Conservation (phyloP, 2,888 invertebrate genomes). For the Drosophila pegasa region DNA sequence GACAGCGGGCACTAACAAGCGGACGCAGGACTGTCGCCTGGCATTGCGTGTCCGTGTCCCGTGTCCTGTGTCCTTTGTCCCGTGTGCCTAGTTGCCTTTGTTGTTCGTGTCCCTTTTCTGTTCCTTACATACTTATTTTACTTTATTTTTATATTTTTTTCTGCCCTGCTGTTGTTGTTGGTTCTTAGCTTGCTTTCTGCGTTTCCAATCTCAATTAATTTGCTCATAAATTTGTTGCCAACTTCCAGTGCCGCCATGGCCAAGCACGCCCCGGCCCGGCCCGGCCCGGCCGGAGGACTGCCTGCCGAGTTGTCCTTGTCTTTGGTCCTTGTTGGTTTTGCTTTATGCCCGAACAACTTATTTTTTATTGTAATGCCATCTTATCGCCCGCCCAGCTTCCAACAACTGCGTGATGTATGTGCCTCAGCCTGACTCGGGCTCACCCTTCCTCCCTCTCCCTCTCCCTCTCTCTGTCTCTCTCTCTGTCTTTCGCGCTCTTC, state of each 20-base stretch:
- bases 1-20: conserved; percentile 67
- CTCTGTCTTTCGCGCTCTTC: background rate
- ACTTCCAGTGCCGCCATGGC: conserved; percentile 52
- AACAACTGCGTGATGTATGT: conserved; percentile 65
- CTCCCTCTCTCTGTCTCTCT: background rate
- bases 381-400: conserved; percentile 57
- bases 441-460: background rate
- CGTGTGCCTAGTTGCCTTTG: conserved; percentile 10
- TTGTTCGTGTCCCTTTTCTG: conserved; percentile 27
- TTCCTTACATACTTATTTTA: conserved; percentile 11
- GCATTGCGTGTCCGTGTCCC: conserved; percentile 58
- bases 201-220: conserved; percentile 82
- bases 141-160: background rate
- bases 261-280: conserved; percentile 2
- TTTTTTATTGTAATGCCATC: conserved; percentile 75
- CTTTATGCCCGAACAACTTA: conserved; percentile 71
- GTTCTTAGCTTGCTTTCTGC: conserved; percentile 61
- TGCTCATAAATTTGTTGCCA: conserved; percentile 80
- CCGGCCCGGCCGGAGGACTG: conserved; percentile 2
- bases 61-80: conserved; percentile 13
- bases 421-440: conserved; percentile 13
- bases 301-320: conserved; percentile 54
- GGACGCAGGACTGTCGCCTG: conserved; percentile 58
- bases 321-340: conserved; percentile 67
- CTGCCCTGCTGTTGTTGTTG: conserved; percentile 19